Evolutionary conservation across 2,797 vertebrate genomes (phyloP).

Genomic region (Acrossocheilus wenchowensis): DNA sequence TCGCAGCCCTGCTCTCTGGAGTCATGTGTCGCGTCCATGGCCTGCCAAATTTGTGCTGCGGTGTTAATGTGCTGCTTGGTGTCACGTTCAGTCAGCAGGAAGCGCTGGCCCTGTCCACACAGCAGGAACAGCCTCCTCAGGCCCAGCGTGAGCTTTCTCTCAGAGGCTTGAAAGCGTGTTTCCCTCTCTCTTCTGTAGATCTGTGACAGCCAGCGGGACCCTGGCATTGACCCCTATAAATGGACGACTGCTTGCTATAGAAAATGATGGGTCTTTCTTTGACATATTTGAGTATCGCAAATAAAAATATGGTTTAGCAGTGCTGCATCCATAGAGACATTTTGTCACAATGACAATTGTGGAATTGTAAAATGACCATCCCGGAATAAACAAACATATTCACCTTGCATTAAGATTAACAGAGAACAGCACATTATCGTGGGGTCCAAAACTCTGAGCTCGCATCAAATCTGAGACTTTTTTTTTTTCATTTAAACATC

Average conservation of each 20-base stretch:
- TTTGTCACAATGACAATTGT: slow-evolving; percentile 36
- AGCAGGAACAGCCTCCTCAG: slow-evolving; percentile 64
- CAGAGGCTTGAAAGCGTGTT: slow-evolving; percentile 69
- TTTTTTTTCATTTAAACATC: background rate
- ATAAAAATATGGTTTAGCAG: slow-evolving; percentile 68
- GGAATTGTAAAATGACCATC: slow-evolving; percentile 31
- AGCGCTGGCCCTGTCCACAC: slow-evolving; percentile 64
- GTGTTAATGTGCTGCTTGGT: slow-evolving; percentile 73
- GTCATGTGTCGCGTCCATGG: background rate
- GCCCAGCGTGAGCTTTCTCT: slow-evolving; percentile 71
- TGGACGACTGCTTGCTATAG: slow-evolving; percentile 67
- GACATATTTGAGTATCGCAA: slow-evolving; percentile 70
- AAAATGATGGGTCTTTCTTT: slow-evolving; percentile 77
- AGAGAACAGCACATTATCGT: background rate
- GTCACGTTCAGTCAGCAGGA: slow-evolving; percentile 67
- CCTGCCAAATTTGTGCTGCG: slow-evolving; percentile 58
- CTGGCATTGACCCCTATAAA: slow-evolving; percentile 72
- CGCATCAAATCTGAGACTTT: too few relatives aligned
- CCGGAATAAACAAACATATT: slow-evolving; percentile 40
- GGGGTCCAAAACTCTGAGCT: background rate
- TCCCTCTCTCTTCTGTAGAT: slow-evolving; percentile 27
- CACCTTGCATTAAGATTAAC: background rate
- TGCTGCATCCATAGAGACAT: slow-evolving; percentile 64
- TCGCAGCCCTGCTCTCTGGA: background rate
- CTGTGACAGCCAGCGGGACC: slow-evolving; percentile 53